A percentile compares a stretch with the other conserved stretches of the same genome.
phyloP scores from a whole-genome alignment of 2,113 vertebrate species.

The Bufo gargarizans region DNA sequence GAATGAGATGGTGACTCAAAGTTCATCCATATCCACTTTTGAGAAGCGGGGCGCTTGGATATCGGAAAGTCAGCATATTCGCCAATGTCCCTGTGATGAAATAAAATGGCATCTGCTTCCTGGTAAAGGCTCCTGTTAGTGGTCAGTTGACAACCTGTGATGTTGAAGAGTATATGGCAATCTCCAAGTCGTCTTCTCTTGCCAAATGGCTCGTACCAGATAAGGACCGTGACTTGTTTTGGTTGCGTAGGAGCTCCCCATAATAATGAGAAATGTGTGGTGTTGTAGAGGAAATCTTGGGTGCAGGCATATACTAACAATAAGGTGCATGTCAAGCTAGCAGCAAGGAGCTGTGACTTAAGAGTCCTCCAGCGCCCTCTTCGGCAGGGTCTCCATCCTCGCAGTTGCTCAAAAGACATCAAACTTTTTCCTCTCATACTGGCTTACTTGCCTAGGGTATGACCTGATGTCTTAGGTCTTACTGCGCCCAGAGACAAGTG shows the following conservation, averaged over 20 bases:
- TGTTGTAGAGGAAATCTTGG: conserved; percentile 53
- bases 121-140: conserved; percentile 67
- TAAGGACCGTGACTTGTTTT: conserved; percentile 70
- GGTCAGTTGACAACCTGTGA: conserved; percentile 78
- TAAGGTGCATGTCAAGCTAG: conserved; percentile 57
- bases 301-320: conserved; percentile 61
- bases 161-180: conserved; percentile 73
- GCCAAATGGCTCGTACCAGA: conserved; percentile 86
- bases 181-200: conserved; percentile 60
- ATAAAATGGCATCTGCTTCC: conserved; percentile 78
- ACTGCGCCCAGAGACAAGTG: neutral
- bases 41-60: conserved; percentile 69
- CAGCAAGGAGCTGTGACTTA: conserved; percentile 41
- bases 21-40: conserved; percentile 96
- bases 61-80: conserved; percentile 58
- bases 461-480: neutral
- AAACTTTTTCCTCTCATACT: conserved; percentile 46
- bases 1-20: conserved; percentile 89
- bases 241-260: neutral
- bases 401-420: neutral
- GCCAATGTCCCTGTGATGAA: conserved; percentile 85
- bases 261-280: neutral
- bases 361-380: neutral
- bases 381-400: conserved; percentile 9
- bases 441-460: neutral